Percentiles rank a stretch among this genome's conserved stretches.
These are phyloP conservation scores for Tursiops truncatus DNA, from an alignment of 2,113 vertebrate species.

Conservation along the genomic window DNA sequence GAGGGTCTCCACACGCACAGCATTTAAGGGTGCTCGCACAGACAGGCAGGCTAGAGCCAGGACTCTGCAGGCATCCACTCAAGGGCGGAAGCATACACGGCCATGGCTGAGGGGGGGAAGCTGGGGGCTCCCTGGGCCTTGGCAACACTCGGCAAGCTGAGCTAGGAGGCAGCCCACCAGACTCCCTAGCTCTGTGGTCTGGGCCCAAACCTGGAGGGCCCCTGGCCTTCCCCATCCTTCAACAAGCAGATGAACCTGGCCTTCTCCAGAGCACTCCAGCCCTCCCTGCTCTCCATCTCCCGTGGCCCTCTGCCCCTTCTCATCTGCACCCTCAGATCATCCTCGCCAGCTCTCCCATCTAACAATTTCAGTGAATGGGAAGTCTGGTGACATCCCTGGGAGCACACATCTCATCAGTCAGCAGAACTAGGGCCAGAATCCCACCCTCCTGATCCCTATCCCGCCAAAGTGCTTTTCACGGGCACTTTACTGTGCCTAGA, in stretches of 20 bases:
- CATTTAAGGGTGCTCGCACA: constrained; percentile 42
- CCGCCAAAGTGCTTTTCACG: neutral
- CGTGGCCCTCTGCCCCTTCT: neutral
- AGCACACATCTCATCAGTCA: neutral
- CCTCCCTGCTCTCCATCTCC: neutral
- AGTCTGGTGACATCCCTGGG: neutral
- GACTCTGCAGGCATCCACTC: constrained; percentile 12
- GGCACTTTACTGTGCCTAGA: neutral
- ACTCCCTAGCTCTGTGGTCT: neutral
- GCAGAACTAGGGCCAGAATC: neutral
- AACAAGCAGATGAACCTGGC: neutral
- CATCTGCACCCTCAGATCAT: neutral
- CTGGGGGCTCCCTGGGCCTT: neutral
- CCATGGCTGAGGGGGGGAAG: neutral
- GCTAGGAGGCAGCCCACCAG: neutral
- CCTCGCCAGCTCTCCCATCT: neutral
- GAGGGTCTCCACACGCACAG: neutral
- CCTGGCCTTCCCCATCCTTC: neutral
- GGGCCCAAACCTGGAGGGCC: neutral
- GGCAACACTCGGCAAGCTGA: neutral
- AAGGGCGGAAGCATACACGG: neutral
- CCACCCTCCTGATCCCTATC: neutral
- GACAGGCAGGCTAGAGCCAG: constrained; percentile 52
- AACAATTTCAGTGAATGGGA: neutral
- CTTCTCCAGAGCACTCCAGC: neutral